Base-by-base conservation (phyloP, 2,797 vertebrate genomes). In the Choloepus didactylus region DNA sequence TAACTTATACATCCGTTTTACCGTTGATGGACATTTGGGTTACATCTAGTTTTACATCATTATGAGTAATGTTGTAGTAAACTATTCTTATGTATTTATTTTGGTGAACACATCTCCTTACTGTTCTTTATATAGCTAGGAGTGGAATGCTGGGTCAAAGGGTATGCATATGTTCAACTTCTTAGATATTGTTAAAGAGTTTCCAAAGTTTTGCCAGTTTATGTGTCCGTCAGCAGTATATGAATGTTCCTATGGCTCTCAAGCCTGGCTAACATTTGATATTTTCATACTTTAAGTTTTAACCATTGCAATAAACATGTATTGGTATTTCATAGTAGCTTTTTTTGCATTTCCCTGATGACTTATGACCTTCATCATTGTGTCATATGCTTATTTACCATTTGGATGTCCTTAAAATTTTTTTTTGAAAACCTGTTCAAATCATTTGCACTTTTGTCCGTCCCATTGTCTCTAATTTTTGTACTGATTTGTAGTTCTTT, bases 81-180 rank as follows among this genome's bases (percentile, higher is more conserved):
- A 21, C 76, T 4, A 27, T 18, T 70, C 27, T 9, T 46, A 46
- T 46, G 5, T 21, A 44, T 73, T 93, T 89, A 12, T 75, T 75
- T 73, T 83, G 10, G 7, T 85, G 51, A 93, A 89, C 19, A n/a
- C n/a, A 27, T 56, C 9, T 81, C 41, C 54, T 49, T 14, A 83
- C n/a, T 91, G 86, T 62, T 93, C 27, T 90, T 82, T 81, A 31
- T 82, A 38, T 90, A 87, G 38, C 76, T 70, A n/a, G 69, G 44
- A 81, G 25, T 73, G 5, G 11, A 21, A 81, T 86, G 29, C 69
- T 93, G 66, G 54, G 18, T 70, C n/a, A 60, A 64, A 83, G 21
- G 14, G 1, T 56, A 70, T 87, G 38, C 41, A 27, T 88, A 69
- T 72, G n/a, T 84, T 87, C 59, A 73, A 69, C 6, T 87, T 84